phyloP scores from a whole-genome alignment of 2,113 vertebrate species.

The Heterotis niloticus region DNA sequence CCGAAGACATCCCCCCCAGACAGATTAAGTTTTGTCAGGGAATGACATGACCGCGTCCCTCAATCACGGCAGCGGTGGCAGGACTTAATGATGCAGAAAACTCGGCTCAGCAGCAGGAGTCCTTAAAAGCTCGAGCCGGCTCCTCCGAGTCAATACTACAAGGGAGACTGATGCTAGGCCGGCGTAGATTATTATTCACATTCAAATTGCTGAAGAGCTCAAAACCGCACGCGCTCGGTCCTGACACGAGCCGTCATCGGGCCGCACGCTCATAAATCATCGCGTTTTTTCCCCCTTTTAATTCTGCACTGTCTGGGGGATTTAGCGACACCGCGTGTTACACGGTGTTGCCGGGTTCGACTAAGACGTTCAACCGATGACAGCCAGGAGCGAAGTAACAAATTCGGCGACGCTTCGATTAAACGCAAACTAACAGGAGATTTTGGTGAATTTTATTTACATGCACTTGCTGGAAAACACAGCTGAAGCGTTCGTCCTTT shows the following conservation, averaged over 20 bases:
- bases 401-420: too few relatives aligned
- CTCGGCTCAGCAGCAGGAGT: conserved; percentile 50
- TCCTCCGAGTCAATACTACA: conserved; percentile 28
- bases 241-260: not conserved
- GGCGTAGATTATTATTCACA: conserved; percentile 8
- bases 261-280: conserved; percentile 53
- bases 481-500: too few relatives aligned
- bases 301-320: too few relatives aligned
- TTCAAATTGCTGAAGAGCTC: conserved; percentile 6
- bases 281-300: conserved; percentile 52
- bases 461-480: too few relatives aligned
- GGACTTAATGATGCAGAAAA: conserved; percentile 70
- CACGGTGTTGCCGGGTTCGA: too few relatives aligned
- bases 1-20: conserved; percentile 37
- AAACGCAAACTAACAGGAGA: too few relatives aligned
- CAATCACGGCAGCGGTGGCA: conserved; percentile 54
- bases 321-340: too few relatives aligned
- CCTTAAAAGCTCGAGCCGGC: conserved; percentile 45
- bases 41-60: conserved; percentile 32
- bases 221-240: not conserved
- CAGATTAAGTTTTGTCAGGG: conserved; percentile 42
- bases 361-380: too few relatives aligned
- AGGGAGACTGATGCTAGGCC: conserved; percentile 27
- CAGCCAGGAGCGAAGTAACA: too few relatives aligned
- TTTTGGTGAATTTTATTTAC: too few relatives aligned